Evolutionary conservation across 2,113 vertebrate species (phyloP), one percentile per base, ranked within the genome.

Genomic region (Paramisgurnus dabryanus): DNA sequence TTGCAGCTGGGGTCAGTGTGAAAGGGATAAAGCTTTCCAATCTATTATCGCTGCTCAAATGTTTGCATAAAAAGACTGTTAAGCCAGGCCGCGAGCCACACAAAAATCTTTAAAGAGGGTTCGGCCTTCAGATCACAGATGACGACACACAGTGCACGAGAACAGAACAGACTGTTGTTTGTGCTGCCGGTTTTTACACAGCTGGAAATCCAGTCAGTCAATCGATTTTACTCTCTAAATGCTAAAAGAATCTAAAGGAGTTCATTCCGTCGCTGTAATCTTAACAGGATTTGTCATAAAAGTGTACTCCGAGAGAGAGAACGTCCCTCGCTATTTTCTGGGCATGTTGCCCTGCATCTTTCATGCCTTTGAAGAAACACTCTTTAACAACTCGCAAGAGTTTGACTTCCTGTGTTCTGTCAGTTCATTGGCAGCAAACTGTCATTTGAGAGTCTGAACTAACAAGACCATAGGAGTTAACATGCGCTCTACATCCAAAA

Each of bases 1-100:
- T 79, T 87, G 89, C 90, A 92, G 92, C 91, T 93, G 91, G 88
- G 86, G 81, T 87, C 68, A 85, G 86, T 79, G 85, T 82, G 83
- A 83, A 79, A 86, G 80, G 61, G 50, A 47, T 27, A 81, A 84
- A 86, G 87, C 86, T 85, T 18, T 75, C 17, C 71, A 6, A 83
- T 88, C 87, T 67, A 81, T 83, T 85, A 88, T 83, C 85, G 84
- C 90, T 89, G 71, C 83, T 84, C 67, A 81, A 85, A 83, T 90
- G 89, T 91, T 90, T 87, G 85, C 82, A 41, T 86, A 27, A 70
- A 57, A 85, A 47, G 79, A 80, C 78, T 15, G 81, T 86, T 84
- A 88, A 87, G 79, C 86, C 75, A 84, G 47, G 85, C 82, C 87
- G 85, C 86, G 86, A 80, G 53, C 41, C 78, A 39, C 78, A 87